phyloP scores from a whole-genome alignment of 2,113 vertebrate species.

The Hemicordylus capensis region DNA sequence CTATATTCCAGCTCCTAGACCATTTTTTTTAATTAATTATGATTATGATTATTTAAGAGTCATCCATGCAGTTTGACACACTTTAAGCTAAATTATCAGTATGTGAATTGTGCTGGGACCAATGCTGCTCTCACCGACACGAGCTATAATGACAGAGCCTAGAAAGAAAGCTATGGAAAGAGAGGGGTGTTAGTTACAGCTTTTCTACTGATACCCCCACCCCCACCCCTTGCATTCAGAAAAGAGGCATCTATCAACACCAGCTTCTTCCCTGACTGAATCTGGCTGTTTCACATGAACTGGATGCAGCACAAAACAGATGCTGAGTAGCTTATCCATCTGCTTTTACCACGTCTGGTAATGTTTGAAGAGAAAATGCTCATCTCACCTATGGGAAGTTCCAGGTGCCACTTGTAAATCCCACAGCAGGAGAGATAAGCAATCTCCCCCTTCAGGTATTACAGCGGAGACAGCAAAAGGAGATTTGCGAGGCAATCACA shows the following conservation, averaged over 20 bases:
- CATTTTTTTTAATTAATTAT: no score
- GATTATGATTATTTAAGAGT: no score
- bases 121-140: neutral
- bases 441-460: neutral
- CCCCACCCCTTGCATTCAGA: neutral
- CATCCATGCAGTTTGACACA: constrained; percentile 8
- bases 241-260: neutral
- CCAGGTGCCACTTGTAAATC: neutral
- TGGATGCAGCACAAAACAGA: neutral
- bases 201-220: neutral
- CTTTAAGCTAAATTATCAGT: constrained; percentile 6
- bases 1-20: no score
- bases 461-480: neutral
- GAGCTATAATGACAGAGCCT: neutral
- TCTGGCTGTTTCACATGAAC: neutral
- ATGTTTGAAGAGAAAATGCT: neutral
- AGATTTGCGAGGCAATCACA: neutral
- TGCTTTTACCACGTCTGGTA: neutral
- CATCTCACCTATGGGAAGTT: neutral
- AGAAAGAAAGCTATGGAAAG: neutral
- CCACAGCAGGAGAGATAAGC: neutral
- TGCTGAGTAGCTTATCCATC: neutral
- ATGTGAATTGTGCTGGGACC: neutral
- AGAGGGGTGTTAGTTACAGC: neutral
- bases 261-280: neutral